Conservation (phyloP, 1,140 invertebrate species). For the Centruroides vittatus region DNA sequence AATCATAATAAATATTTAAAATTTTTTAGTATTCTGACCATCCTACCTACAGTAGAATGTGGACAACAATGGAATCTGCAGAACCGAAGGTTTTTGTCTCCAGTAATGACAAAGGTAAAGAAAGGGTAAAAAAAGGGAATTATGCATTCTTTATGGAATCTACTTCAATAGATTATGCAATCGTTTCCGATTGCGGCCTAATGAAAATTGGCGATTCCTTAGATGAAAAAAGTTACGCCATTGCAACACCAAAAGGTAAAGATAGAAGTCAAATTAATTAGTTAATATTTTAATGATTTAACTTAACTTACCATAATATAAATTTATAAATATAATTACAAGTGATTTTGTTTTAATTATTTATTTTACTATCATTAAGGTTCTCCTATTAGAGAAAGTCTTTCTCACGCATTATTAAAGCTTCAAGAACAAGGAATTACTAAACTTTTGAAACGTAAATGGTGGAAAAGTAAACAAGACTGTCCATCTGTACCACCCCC, state of each 20-base stretch:
- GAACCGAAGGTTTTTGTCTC: slow-evolving; percentile 64
- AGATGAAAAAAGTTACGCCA: slow-evolving; percentile 60
- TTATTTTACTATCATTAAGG: no score
- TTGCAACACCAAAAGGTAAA: slow-evolving; percentile 73
- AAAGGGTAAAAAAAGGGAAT: slow-evolving; percentile 54
- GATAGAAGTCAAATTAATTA: background rate
- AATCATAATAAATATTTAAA: no score
- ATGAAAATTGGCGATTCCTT: slow-evolving; percentile 57
- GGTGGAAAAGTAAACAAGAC: slow-evolving; percentile 31
- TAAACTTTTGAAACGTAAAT: slow-evolving; percentile 28
- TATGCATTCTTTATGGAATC: slow-evolving; percentile 73
- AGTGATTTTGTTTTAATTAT: no score
- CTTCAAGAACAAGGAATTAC: no score
- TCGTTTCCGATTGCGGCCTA: slow-evolving; percentile 56
- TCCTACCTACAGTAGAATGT: slow-evolving; percentile 64
- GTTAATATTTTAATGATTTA: no score
- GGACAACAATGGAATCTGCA: slow-evolving; percentile 60
- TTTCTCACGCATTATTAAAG: no score
- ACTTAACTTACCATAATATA: no score
- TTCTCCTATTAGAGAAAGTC: no score
- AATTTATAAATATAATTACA: no score
- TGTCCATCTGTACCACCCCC: slow-evolving; percentile 16
- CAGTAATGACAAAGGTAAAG: slow-evolving; percentile 65
- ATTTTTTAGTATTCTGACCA: slow-evolving; percentile 65
- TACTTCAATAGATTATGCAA: slow-evolving; percentile 57